These are phyloP conservation scores for Ptilonorhynchus violaceus DNA, from an alignment of 2,113 vertebrate genomes.

Conservation along the genomic window DNA sequence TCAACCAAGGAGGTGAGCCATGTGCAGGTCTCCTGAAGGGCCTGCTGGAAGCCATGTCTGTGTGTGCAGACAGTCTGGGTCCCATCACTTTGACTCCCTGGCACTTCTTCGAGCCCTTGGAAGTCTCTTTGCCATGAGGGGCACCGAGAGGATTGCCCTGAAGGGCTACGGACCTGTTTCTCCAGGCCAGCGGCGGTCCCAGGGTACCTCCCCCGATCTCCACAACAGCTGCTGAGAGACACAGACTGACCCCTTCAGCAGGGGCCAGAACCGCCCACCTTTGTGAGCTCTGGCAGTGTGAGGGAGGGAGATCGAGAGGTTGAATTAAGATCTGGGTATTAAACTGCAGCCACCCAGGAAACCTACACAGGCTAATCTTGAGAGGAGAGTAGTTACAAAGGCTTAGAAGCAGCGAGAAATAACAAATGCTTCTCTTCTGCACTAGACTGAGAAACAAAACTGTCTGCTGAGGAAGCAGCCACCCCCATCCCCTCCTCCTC, in stretches of 20 bases:
- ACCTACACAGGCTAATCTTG: neutral
- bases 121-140: neutral
- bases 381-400: neutral
- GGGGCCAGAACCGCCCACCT: neutral
- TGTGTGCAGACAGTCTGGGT: neutral
- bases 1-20: neutral
- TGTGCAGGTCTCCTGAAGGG: neutral
- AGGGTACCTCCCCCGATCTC: neutral
- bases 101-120: neutral
- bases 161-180: neutral
- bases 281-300: neutral
- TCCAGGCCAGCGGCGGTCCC: neutral
- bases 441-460: neutral
- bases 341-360: neutral
- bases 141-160: accelerated
- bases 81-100: neutral
- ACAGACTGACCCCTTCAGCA: neutral
- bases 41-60: neutral
- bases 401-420: neutral
- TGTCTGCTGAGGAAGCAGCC: neutral
- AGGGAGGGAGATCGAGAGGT: neutral
- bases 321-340: neutral
- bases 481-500: neutral
- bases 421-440: neutral
- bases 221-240: neutral